Evolutionary conservation across 2,113 vertebrate genomes (phyloP).

Genomic region (Plecturocebus donacophilus): DNA sequence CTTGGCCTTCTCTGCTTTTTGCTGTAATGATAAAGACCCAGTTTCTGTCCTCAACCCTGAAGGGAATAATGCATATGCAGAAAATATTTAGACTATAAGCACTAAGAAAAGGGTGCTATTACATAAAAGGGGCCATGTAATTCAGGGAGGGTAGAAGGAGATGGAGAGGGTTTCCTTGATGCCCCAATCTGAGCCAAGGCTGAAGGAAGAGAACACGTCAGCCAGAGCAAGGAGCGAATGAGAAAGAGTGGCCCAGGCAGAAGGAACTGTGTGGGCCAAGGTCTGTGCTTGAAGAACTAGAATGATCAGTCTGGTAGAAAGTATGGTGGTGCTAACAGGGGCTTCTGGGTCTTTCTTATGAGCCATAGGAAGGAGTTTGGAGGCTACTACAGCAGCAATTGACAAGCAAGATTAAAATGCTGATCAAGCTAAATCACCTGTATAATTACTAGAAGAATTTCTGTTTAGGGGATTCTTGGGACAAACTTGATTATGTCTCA

Average conservation of each 20-base stretch:
- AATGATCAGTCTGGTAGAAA: background rate
- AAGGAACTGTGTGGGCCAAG: background rate
- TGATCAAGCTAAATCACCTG: constrained; percentile 25
- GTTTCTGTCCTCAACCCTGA: background rate
- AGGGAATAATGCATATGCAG: background rate
- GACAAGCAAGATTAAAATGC: constrained; percentile 38
- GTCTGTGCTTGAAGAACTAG: background rate
- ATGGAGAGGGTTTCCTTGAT: background rate
- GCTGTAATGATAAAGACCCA: background rate
- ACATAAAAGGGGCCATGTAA: background rate
- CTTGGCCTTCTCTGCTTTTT: constrained; percentile 15
- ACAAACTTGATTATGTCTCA: constrained; percentile 34
- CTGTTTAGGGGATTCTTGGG: constrained; percentile 51
- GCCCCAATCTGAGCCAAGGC: background rate
- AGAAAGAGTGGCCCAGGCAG: background rate
- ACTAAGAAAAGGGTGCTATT: background rate
- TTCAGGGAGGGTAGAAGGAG: too few species aligned
- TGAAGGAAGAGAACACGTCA: background rate
- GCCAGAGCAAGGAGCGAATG: background rate
- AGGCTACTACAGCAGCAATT: background rate
- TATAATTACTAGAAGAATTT: constrained; percentile 47
- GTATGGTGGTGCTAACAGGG: background rate
- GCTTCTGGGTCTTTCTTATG: background rate
- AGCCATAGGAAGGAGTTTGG: background rate
- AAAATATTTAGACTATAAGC: background rate